phyloP scores from a whole-genome alignment of 2,888 invertebrate species.

The Cyrtodaria siliqua region DNA sequence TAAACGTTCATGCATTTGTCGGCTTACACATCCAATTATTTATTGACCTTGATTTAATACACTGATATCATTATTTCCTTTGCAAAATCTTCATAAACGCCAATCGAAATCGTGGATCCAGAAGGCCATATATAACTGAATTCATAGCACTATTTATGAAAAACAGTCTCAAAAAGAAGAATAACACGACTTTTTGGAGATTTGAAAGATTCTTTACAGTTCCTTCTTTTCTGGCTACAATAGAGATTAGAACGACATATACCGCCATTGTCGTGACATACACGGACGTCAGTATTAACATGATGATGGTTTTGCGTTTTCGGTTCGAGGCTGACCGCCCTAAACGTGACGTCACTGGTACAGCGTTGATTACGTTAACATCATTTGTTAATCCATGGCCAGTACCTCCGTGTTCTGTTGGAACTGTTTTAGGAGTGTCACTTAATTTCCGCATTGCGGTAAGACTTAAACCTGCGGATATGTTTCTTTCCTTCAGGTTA shows the following conservation, averaged over 20 bases:
- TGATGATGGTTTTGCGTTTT: constrained; percentile 46
- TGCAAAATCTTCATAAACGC: constrained; percentile 14
- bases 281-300: constrained; percentile 48
- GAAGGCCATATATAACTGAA: constrained; percentile 50
- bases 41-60: too few relatives aligned
- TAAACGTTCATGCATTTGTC: too few relatives aligned
- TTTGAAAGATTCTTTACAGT: constrained; percentile 25
- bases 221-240: constrained; percentile 32
- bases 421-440: too few relatives aligned
- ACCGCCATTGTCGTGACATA: constrained; percentile 49
- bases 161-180: constrained; percentile 58
- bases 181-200: constrained; percentile 39
- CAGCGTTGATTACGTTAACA: too few relatives aligned
- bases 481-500: too few relatives aligned
- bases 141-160: constrained; percentile 53
- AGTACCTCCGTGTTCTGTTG: too few relatives aligned
- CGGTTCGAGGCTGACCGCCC: too few relatives aligned
- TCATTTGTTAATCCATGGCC: too few relatives aligned
- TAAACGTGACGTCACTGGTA: too few relatives aligned
- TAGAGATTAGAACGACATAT: constrained; percentile 27
- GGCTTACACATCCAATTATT: too few relatives aligned
- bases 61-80: background rate
- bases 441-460: too few relatives aligned
- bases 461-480: too few relatives aligned
- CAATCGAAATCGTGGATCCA: constrained; percentile 46